Conservation (phyloP, 1,140 invertebrate genomes). For the Yoshiicerus persimilis region DNA sequence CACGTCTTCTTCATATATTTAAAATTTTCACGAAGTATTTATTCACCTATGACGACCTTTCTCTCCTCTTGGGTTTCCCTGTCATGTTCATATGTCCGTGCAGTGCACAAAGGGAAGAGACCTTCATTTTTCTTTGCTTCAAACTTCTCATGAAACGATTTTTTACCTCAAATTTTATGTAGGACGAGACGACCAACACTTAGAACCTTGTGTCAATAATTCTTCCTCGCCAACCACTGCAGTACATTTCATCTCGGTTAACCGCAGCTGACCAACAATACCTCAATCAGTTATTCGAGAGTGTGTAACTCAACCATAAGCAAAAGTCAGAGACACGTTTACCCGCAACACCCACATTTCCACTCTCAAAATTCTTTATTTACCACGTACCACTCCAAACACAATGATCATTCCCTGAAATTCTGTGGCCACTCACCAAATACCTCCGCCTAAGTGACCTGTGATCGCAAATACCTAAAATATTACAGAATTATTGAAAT, state of each 20-base stretch:
- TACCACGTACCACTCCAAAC: background rate
- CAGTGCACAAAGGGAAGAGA: background rate
- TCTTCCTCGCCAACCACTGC: background rate
- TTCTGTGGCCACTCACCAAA: background rate
- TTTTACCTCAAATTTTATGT: background rate
- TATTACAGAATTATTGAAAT: too few species aligned
- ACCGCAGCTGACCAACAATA: conserved; percentile 3
- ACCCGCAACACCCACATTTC: background rate
- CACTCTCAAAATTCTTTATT: background rate
- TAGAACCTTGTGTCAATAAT: background rate
- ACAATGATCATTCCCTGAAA: background rate
- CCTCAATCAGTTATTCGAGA: background rate
- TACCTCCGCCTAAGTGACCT: background rate
- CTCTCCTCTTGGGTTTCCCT: background rate
- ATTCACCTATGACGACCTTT: conserved; percentile 12
- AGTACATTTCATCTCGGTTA: background rate
- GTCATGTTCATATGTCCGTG: background rate
- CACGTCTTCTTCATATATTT: background rate
- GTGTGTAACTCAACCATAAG: background rate
- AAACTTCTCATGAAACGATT: background rate
- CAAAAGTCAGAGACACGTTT: background rate
- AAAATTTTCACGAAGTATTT: conserved; percentile 16
- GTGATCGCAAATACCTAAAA: too few species aligned
- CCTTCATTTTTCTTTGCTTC: background rate
- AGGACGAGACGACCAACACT: background rate